phyloP scores from a whole-genome alignment of 2,888 invertebrate species.

The Cyclophora punctaria region DNA sequence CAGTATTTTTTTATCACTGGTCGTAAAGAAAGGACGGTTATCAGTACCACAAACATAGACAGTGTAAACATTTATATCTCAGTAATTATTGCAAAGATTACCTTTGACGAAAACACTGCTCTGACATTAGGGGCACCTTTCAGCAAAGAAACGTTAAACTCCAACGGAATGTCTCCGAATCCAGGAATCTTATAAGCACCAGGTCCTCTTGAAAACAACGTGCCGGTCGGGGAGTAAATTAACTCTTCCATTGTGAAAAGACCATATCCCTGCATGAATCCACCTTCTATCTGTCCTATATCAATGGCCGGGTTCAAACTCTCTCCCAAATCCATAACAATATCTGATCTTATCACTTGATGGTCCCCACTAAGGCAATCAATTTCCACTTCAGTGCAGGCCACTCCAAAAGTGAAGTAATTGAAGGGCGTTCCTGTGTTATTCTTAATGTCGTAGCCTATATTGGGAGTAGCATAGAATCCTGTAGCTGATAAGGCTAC shows the following conservation, averaged over 20 bases:
- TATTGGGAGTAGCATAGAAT: slow-evolving; percentile 84
- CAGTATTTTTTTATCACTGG: too few species aligned
- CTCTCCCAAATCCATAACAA: slow-evolving; percentile 97
- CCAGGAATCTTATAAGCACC: slow-evolving; percentile 96
- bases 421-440: slow-evolving; percentile 84
- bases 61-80: background rate
- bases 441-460: slow-evolving; percentile 81
- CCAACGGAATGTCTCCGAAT: slow-evolving; percentile 91
- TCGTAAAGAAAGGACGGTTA: too few species aligned
- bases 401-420: slow-evolving; percentile 91
- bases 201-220: slow-evolving; percentile 89
- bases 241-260: slow-evolving; percentile 93
- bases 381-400: slow-evolving; percentile 92
- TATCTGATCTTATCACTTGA: slow-evolving; percentile 89
- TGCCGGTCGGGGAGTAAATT: slow-evolving; percentile 89
- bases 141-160: slow-evolving; percentile 93
- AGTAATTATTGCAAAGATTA: slow-evolving; percentile 36
- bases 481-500: slow-evolving; percentile 89
- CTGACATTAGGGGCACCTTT: slow-evolving; percentile 92
- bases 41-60: too few species aligned
- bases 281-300: slow-evolving; percentile 97
- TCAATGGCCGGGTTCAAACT: slow-evolving; percentile 98
- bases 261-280: slow-evolving; percentile 95
- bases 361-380: slow-evolving; percentile 97
- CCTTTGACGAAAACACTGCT: slow-evolving; percentile 97